These are phyloP conservation scores for Pheosia gnoma DNA, from an alignment of 2,888 invertebrate species.

Conservation along the genomic window DNA sequence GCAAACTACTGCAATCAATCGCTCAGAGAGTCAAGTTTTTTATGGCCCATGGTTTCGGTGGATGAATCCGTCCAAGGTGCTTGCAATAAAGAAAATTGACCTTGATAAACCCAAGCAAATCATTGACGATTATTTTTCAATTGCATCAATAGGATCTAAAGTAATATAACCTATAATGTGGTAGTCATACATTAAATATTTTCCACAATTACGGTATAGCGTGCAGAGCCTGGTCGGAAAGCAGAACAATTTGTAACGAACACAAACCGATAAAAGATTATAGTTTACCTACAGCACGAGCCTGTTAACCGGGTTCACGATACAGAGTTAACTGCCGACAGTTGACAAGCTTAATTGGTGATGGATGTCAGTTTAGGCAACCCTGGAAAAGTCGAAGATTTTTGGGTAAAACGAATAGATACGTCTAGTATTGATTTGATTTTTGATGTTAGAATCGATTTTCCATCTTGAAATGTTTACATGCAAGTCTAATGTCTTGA, in stretches of 20 bases:
- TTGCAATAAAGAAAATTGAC: constrained; percentile 1
- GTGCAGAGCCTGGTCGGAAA: constrained; percentile 21
- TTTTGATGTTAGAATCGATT: not conserved
- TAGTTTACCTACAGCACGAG: constrained; percentile 1
- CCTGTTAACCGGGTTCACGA: not conserved
- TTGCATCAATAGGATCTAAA: not conserved
- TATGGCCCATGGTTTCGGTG: not conserved
- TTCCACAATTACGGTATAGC: constrained; percentile 10
- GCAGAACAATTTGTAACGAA: constrained; percentile 16
- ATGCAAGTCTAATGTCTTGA: no score
- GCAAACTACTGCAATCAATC: no score
- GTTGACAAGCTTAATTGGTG: constrained; percentile 6
- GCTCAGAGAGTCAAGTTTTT: not conserved
- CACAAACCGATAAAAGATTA: constrained; percentile 4
- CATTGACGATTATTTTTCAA: not conserved
- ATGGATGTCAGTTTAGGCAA: not conserved
- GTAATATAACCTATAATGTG: no score
- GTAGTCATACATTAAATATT: no score
- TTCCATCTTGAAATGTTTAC: no score
- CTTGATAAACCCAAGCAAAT: not conserved
- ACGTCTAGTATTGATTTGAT: not conserved
- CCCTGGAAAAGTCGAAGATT: not conserved
- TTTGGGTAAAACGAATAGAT: not conserved
- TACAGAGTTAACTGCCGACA: constrained; percentile 1
- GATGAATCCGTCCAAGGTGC: not conserved